Evolutionary conservation across 2,888 invertebrate genomes (phyloP).

Genomic region (Ophioninae sp.): DNA sequence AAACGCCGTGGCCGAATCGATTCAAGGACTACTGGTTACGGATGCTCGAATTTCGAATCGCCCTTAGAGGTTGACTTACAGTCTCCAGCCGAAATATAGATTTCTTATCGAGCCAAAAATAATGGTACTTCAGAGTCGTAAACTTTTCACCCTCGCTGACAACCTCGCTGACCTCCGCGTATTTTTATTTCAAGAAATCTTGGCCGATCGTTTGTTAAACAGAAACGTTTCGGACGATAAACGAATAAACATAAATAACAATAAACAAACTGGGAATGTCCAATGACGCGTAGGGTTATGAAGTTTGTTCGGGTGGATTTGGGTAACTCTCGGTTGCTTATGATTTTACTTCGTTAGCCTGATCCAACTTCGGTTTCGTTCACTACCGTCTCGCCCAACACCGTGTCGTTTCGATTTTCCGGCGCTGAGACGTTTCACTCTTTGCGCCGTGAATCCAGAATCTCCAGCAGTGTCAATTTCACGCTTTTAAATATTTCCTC

Average conservation of each 20-base stretch:
- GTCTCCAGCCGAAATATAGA: background rate
- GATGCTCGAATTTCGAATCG: background rate
- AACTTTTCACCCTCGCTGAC: background rate
- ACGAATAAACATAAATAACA: background rate
- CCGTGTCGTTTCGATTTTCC: no score
- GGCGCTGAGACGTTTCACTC: no score
- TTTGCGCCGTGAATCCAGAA: no score
- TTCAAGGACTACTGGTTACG: background rate
- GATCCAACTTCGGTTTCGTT: no score
- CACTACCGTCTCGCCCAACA: no score
- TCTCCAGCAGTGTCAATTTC: background rate
- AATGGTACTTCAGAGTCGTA: background rate
- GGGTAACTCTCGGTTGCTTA: no score
- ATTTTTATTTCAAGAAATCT: background rate
- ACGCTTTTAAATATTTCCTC: background rate
- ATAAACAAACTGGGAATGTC: background rate
- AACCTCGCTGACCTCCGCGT: background rate
- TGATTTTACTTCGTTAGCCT: no score
- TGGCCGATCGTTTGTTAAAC: background rate
- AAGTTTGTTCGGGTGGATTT: background rate
- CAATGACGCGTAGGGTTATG: background rate
- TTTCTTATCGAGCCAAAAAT: background rate
- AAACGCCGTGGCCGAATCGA: background rate
- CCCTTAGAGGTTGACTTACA: background rate
- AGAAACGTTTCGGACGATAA: background rate